phyloP scores from a whole-genome alignment of 2,797 vertebrate genomes.

The Leucoraja ocellata region DNA sequence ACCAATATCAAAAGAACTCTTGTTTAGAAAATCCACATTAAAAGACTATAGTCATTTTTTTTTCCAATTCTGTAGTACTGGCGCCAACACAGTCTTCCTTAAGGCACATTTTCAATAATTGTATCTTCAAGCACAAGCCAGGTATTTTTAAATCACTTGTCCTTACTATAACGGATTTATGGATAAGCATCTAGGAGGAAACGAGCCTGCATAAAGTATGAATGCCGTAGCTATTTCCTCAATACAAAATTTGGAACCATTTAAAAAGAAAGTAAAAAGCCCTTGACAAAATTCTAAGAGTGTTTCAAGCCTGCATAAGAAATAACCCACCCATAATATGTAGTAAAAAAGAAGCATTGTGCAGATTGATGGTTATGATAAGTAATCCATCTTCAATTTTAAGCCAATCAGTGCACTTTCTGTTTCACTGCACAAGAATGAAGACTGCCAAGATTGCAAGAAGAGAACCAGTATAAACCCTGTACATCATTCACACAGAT shows the following conservation, averaged over 20 bases:
- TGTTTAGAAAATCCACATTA: neutral
- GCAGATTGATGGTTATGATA: neutral
- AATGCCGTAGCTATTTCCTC: neutral
- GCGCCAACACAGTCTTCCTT: neutral
- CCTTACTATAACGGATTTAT: neutral
- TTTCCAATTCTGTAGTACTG: neutral
- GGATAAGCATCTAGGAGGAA: slow-evolving; percentile 12
- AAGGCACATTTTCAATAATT: neutral
- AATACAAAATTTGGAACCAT: neutral
- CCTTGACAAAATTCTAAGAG: neutral
- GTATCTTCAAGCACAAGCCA: neutral
- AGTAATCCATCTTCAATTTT: slow-evolving; percentile 30
- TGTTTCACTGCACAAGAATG: neutral
- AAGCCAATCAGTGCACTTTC: neutral
- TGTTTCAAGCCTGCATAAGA: neutral
- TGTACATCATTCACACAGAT: neutral
- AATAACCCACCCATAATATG: neutral
- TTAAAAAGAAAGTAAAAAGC: neutral
- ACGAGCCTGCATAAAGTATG: neutral
- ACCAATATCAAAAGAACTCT: neutral
- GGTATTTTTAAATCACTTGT: slow-evolving; percentile 8
- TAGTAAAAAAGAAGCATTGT: neutral
- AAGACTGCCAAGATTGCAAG: neutral
- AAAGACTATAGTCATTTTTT: neutral
- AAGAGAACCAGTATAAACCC: neutral